Evolutionary conservation across 2,888 invertebrate species (phyloP), one percentile per base, ranked within the genome.

Genomic region (Gymnoscelis rufifasciata): DNA sequence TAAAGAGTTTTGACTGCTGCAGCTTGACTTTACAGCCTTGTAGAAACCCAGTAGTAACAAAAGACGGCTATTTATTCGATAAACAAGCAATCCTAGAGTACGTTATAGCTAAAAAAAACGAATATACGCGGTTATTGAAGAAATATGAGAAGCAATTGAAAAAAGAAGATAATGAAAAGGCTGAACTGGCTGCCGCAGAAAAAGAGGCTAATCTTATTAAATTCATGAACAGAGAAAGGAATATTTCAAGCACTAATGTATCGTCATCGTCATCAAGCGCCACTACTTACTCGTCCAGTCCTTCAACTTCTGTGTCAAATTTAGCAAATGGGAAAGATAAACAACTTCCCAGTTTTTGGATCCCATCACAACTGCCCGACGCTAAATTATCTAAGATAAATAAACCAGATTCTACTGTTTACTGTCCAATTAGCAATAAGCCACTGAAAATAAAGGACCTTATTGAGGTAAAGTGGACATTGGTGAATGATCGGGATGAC

Each of bases 81-180:
- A 98, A 98, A 71, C 98, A 99, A 89, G 95, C 98, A 1, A 96
- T 99, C 62, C 82, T 99, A 1, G 95, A 98, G 71, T 99, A 98
- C 62, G 94, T 99, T 43, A 91, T 99, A 14, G 92, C 96, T 1
- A 97, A 98, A 78, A 99, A 99, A 77, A 95, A 93, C 66, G 97
- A 97, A 75, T 95, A 95, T 69, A 93, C 93, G 7, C 91, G 95
- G 35, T 95, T 96, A 75, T 60, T 97, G 59, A 98, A 98, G 71
- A 96, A 96, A 69, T 99, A 93, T 78, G 97, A 98, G 69, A 95
- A 93, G 58, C 93, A 97, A 64, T 93, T 95, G 61, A 92, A 93
- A 57, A 92, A 92, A 60, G 93, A 95, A 55, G 91, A 94, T 58
- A 88, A 90, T 8, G 93, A 96, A 66, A 75, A 91, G 41, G 89